Evolutionary conservation across 1,140 invertebrate genomes (phyloP).

Genomic region (Lethrus apterus): DNA sequence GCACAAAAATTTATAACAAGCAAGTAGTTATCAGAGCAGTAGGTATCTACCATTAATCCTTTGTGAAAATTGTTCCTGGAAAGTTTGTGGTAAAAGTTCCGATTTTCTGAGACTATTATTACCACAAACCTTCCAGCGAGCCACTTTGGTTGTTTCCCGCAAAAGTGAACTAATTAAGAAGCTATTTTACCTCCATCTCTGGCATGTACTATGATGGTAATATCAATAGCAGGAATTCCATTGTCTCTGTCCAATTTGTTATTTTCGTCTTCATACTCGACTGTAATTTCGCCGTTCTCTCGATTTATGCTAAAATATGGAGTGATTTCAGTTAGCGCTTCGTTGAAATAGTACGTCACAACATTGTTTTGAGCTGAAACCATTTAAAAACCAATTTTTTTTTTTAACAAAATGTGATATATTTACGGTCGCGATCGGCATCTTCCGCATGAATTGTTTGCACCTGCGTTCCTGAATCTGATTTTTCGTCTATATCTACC

Average conservation of each 20-base stretch:
- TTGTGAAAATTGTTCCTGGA: too few relatives aligned
- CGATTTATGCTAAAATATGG: neutral
- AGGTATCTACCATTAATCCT: too few relatives aligned
- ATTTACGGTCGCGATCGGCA: neutral
- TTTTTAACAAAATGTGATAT: neutral
- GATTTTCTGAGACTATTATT: too few relatives aligned
- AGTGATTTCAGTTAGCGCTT: neutral
- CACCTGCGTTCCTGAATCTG: neutral
- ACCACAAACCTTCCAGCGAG: too few relatives aligned
- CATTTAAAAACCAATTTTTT: neutral
- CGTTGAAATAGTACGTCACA: neutral
- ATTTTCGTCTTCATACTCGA: neutral
- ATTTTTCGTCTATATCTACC: neutral
- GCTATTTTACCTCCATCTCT: neutral
- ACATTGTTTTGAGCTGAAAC: conserved; percentile 3
- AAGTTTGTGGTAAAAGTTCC: too few relatives aligned
- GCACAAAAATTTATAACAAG: too few relatives aligned
- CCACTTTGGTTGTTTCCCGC: too few relatives aligned
- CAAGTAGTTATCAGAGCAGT: too few relatives aligned
- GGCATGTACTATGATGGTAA: neutral
- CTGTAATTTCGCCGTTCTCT: neutral
- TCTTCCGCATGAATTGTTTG: neutral
- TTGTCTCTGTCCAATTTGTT: conserved; percentile 8
- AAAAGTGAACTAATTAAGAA: too few relatives aligned
- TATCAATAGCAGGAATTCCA: neutral